These are phyloP conservation scores for Berghia stephanieae DNA, from an alignment of 1,140 invertebrate species.

Conservation along the genomic window DNA sequence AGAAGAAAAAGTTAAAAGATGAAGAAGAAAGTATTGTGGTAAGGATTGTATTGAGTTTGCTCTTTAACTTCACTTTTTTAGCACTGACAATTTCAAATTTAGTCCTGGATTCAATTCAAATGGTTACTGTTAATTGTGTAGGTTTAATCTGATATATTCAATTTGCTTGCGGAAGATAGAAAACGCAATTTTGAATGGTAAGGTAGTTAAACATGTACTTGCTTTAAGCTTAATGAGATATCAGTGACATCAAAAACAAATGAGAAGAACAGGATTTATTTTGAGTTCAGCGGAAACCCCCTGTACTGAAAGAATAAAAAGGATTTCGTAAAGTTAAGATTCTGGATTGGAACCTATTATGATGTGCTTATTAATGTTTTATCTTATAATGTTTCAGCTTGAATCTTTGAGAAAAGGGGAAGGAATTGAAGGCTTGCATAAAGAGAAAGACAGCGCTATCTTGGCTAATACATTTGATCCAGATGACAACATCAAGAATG, in stretches of 20 bases:
- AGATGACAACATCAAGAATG: slow-evolving; percentile 55
- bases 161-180: too few relatives aligned
- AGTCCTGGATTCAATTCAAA: background rate
- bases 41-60: slow-evolving; percentile 5
- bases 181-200: background rate
- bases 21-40: slow-evolving; percentile 38
- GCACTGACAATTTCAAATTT: background rate
- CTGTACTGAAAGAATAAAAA: background rate
- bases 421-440: slow-evolving; percentile 55
- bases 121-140: too few relatives aligned
- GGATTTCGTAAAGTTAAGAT: background rate
- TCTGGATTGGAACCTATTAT: background rate
- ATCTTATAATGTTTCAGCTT: slow-evolving; percentile 41
- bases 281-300: background rate
- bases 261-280: background rate
- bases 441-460: slow-evolving; percentile 55
- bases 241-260: background rate
- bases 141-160: too few relatives aligned
- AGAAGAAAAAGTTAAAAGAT: slow-evolving; percentile 54
- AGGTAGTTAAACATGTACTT: background rate
- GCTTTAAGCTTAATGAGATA: background rate
- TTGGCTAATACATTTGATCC: slow-evolving; percentile 61
- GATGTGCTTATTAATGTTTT: background rate
- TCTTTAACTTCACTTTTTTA: background rate
- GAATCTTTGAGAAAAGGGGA: slow-evolving; percentile 56